Evolutionary conservation across 2,113 vertebrate species (phyloP).

Genomic region (Carassius carassius): DNA sequence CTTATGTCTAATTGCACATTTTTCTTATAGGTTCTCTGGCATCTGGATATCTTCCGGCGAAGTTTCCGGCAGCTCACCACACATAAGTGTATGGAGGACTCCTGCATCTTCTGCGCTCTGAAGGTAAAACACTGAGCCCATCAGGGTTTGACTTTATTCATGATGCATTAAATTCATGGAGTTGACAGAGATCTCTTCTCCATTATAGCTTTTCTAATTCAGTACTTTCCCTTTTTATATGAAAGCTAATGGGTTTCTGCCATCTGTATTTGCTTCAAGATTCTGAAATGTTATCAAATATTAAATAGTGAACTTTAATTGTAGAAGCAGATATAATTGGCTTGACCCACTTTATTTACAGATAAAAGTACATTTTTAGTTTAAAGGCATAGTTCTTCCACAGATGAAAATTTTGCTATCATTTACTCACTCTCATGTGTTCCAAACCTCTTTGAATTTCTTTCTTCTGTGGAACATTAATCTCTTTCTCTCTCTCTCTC

Average conservation of each 20-base stretch:
- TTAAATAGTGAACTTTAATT: constrained; percentile 11
- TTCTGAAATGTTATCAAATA: constrained; percentile 9
- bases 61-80: constrained; percentile 86
- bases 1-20: background rate
- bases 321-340: background rate
- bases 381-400: background rate
- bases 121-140: constrained; percentile 74
- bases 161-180: background rate
- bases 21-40: constrained; percentile 84
- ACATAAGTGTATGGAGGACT: constrained; percentile 90
- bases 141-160: background rate
- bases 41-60: constrained; percentile 88
- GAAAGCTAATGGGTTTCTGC: background rate
- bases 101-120: constrained; percentile 91
- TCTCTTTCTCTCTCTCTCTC: no score
- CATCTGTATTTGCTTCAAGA: background rate
- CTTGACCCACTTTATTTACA: background rate
- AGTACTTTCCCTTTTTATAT: background rate
- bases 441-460: background rate
- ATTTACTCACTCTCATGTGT: background rate
- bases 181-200: background rate
- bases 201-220: constrained; percentile 16
- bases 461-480: background rate
- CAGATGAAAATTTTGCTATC: background rate
- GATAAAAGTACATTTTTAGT: background rate